Percentiles rank a stretch among this genome's conserved stretches.
phyloP scores from a whole-genome alignment of 1,140 invertebrate species.

The Spodoptera litura region DNA sequence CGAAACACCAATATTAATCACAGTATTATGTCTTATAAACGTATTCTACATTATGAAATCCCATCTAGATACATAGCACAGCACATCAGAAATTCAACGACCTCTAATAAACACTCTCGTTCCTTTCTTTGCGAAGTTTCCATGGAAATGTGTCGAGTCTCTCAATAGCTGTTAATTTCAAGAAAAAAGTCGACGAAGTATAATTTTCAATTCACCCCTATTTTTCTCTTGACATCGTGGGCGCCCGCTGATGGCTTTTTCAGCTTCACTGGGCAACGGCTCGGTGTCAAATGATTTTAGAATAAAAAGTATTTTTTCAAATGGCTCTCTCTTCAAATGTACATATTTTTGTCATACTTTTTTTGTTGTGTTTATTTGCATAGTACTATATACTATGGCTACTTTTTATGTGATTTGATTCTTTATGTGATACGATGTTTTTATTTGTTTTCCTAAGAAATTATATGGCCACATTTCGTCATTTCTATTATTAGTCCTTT shows the following conservation, averaged over 20 bases:
- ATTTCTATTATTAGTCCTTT: no score
- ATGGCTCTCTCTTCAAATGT: not conserved
- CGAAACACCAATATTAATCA: no score
- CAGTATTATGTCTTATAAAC: no score
- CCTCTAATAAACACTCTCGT: not conserved
- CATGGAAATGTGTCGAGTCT: not conserved
- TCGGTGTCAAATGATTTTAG: slow-evolving; percentile 22
- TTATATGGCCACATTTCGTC: no score
- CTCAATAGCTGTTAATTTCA: slow-evolving; percentile 22
- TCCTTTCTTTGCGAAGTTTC: not conserved
- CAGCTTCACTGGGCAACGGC: not conserved
- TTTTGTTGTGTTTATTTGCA: not conserved
- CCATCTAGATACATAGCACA: not conserved
- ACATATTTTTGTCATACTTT: not conserved
- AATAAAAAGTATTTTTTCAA: slow-evolving; percentile 12
- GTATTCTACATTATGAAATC: no score
- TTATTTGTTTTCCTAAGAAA: no score
- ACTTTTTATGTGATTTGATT: no score
- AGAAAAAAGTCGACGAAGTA: not conserved
- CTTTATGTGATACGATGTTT: no score
- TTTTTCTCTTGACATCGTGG: not conserved
- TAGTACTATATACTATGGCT: no score
- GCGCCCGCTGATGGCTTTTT: slow-evolving; percentile 20
- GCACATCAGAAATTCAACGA: not conserved
- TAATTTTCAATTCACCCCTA: slow-evolving; percentile 23